Percentiles rank a stretch among this genome's conserved stretches.
These are phyloP conservation scores for Muscicapa comitata DNA, from an alignment of 2,797 vertebrate species.

Conservation along the genomic window DNA sequence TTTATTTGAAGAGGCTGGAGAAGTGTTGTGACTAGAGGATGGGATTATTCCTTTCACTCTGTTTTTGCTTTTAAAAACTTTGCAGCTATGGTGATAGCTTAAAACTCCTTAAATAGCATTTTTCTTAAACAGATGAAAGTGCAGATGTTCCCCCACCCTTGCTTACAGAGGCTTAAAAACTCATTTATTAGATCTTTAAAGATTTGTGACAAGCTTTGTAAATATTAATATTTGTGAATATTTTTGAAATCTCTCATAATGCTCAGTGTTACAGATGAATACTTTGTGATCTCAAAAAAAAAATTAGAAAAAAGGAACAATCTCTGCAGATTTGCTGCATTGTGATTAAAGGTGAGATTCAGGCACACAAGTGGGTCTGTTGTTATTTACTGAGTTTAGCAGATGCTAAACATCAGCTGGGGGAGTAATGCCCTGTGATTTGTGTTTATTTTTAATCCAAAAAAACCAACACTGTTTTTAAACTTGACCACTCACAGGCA, in stretches of 20 bases:
- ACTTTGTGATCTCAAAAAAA: neutral
- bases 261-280: neutral
- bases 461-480: neutral
- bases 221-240: slow-evolving; percentile 41
- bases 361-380: neutral
- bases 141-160: neutral
- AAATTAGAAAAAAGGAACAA: neutral
- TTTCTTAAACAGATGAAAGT: neutral
- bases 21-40: neutral
- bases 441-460: neutral
- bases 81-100: neutral
- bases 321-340: neutral
- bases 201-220: slow-evolving; percentile 17
- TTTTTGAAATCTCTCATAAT: slow-evolving; percentile 37
- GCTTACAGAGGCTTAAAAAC: slow-evolving; percentile 48
- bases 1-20: neutral
- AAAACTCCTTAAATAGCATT: neutral
- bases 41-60: neutral
- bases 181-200: slow-evolving; percentile 25
- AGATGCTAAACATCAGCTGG: neutral
- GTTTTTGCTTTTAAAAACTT: slow-evolving; percentile 17
- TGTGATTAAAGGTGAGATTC: slow-evolving; percentile 51
- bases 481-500: neutral
- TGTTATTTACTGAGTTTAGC: neutral
- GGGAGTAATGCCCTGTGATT: neutral